Base-by-base conservation (phyloP, 1,140 invertebrate genomes). In the Oryzaephilus surinamensis region DNA sequence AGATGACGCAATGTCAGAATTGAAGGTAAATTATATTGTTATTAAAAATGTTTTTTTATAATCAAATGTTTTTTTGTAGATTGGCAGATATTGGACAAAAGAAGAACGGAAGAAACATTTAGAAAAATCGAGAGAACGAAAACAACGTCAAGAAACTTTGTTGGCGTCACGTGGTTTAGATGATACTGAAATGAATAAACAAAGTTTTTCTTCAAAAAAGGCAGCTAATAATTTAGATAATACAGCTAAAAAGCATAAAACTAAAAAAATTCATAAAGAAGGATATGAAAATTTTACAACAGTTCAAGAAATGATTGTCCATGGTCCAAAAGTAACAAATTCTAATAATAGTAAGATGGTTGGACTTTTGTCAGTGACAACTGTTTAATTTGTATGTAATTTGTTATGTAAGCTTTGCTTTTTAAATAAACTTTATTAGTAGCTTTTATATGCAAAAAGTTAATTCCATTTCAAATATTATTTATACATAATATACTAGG, bases 1-100 rank as follows among this genome's bases (percentile, higher is more conserved):
- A 55, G 84, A 88, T 52, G 84, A 89, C 50, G 79, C 81, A 8
- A 71, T 82, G 57, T 85, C 82, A 11, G 84, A 88, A 54, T 65
- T 87, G 32, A 88, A 88, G 63, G 71, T 74, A 55, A 37, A 40
- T 20, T 19, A 6, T 21, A 21, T 6, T n/a, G n/a, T n/a, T n/a
- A 3, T 26, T 40, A 13, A n/a, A 40, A 8, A 4, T 35, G 32
- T 37, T 2, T 46, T 32, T 48, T 39, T 45, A 40, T 14, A 34
- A 7, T 33, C 10, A 6, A 26, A n/a, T 29, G 10, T 30, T 19
- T 38, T 21, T 14, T 48, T 43, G 10, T 50, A 74, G 71, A 71
- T 78, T 35, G 84, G 84, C 17, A 70, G 78, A 21, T 87, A 85
- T 58, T 88, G 83, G 82, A 79, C 70, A 11, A 80, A 81, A 63